phyloP scores from a whole-genome alignment of 2,888 invertebrate genomes.

The Synergus japonicus region DNA sequence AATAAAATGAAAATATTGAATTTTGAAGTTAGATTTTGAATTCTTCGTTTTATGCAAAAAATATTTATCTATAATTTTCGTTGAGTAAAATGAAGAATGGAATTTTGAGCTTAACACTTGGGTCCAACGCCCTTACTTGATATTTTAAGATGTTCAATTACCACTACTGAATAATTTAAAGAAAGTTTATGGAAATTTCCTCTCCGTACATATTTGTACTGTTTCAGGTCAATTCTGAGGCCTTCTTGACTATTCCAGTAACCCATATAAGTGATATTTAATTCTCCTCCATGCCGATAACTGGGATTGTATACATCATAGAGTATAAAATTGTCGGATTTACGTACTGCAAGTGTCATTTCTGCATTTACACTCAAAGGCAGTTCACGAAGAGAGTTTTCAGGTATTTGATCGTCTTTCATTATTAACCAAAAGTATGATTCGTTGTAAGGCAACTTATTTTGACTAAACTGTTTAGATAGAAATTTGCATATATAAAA shows the following conservation, averaged over 20 bases:
- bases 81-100: too few species aligned
- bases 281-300: conserved; percentile 63
- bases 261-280: conserved; percentile 66
- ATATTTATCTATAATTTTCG: too few species aligned
- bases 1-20: too few species aligned
- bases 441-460: conserved; percentile 63
- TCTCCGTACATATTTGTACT: conserved; percentile 67
- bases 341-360: conserved; percentile 58
- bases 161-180: conserved; percentile 59
- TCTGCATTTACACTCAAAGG: conserved; percentile 66
- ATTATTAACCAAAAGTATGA: conserved; percentile 67
- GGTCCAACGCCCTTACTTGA: not conserved
- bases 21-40: too few species aligned
- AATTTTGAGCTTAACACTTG: too few species aligned
- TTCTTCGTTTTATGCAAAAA: too few species aligned
- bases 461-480: conserved; percentile 51
- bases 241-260: conserved; percentile 59
- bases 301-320: conserved; percentile 70
- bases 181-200: conserved; percentile 63
- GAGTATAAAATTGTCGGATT: conserved; percentile 52
- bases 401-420: conserved; percentile 50
- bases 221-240: conserved; percentile 57
- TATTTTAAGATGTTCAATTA: conserved; percentile 52
- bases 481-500: too few species aligned
- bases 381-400: conserved; percentile 54